phyloP scores from a whole-genome alignment of 2,888 invertebrate genomes.

The Serripes groenlandicus region DNA sequence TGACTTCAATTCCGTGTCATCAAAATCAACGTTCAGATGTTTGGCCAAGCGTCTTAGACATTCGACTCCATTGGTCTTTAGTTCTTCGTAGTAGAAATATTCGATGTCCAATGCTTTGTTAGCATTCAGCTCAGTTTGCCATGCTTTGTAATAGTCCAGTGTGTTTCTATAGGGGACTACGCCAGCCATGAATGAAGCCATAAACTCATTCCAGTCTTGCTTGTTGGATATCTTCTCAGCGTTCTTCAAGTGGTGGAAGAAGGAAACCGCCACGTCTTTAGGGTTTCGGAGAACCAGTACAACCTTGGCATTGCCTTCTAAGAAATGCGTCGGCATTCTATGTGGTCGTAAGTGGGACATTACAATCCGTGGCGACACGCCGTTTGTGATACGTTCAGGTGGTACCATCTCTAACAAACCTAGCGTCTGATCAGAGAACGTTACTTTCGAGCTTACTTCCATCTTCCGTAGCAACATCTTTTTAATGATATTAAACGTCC shows the following conservation, averaged over 20 bases:
- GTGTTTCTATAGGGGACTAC: background rate
- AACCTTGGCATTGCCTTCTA: background rate
- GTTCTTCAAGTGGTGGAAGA: background rate
- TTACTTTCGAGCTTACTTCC: background rate
- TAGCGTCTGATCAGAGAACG: background rate
- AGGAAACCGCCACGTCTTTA: constrained; percentile 9
- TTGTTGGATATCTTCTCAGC: background rate
- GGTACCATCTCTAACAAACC: background rate
- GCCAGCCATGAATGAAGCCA: background rate
- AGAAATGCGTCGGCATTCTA: background rate
- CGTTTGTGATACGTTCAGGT: background rate
- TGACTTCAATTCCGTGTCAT: no score
- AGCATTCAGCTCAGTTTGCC: background rate
- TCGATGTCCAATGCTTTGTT: background rate
- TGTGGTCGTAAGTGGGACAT: constrained; percentile 3
- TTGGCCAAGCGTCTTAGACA: background rate
- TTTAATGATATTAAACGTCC: background rate
- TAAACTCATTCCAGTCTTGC: constrained; percentile 1
- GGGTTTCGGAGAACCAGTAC: constrained; percentile 1
- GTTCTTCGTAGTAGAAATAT: background rate
- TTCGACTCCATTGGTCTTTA: background rate
- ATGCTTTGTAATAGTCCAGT: background rate
- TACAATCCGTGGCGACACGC: background rate
- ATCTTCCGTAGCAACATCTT: background rate
- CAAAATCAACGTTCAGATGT: no score